These are phyloP conservation scores for Drosophila micromelanica DNA, from an alignment of 1,140 invertebrate genomes.

Conservation along the genomic window DNA sequence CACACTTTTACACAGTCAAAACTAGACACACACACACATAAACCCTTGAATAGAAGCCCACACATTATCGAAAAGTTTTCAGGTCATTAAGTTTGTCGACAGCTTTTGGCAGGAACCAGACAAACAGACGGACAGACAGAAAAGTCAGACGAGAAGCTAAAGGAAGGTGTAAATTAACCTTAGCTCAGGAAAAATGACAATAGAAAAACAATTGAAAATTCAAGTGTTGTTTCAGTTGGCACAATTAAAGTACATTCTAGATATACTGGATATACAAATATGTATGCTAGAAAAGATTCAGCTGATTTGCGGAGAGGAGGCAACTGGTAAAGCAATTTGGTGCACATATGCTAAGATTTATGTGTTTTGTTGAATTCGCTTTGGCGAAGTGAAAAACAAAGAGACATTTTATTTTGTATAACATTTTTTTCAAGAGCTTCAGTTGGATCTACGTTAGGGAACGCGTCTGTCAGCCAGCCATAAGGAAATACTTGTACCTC, in stretches of 20 bases:
- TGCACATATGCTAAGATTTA: slow-evolving; percentile 81
- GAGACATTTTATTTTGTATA: slow-evolving; percentile 74
- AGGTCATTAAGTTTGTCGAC: slow-evolving; percentile 79
- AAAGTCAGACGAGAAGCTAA: not conserved
- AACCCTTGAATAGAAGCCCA: slow-evolving; percentile 29
- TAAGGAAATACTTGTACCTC: slow-evolving; percentile 61
- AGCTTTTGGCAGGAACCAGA: slow-evolving; percentile 37
- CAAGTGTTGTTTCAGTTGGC: slow-evolving; percentile 36
- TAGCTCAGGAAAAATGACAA: slow-evolving; percentile 35
- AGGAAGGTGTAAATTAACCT: slow-evolving; percentile 48
- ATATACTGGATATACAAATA: not conserved
- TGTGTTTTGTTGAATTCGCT: slow-evolving; percentile 71
- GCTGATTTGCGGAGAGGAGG: not conserved
- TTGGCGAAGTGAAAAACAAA: slow-evolving; percentile 68
- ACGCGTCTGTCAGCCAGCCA: slow-evolving; percentile 48
- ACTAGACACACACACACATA: slow-evolving; percentile 41
- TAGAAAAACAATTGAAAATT: slow-evolving; percentile 80
- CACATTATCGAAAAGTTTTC: slow-evolving; percentile 82
- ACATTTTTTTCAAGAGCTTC: slow-evolving; percentile 49
- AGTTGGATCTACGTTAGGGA: slow-evolving; percentile 1
- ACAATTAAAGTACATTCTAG: slow-evolving; percentile 63
- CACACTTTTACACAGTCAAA: slow-evolving; percentile 21
- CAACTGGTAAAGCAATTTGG: slow-evolving; percentile 61
- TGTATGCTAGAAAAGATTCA: slow-evolving; percentile 19
- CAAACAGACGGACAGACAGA: slow-evolving; percentile 22